Evolutionary conservation across 2,888 invertebrate species (phyloP).

Genomic region (Mythimna lalbum): DNA sequence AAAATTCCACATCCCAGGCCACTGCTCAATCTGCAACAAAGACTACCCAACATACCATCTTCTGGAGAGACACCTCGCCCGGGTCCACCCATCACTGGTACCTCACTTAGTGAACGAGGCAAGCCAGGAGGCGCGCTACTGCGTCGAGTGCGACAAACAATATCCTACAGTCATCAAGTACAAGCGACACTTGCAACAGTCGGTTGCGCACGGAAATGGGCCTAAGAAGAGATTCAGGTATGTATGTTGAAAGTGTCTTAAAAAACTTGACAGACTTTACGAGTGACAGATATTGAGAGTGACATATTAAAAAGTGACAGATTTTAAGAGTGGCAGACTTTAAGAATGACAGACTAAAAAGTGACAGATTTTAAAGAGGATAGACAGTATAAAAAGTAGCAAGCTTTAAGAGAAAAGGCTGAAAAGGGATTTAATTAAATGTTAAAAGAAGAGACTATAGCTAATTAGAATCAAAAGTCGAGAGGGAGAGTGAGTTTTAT

Average conservation of each 20-base stretch:
- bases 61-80: constrained; percentile 59
- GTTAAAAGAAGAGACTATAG: too few relatives aligned
- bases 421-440: too few relatives aligned
- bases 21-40: constrained; percentile 67
- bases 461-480: too few relatives aligned
- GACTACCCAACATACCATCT: constrained; percentile 59
- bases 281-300: too few relatives aligned
- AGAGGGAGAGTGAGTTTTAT: too few relatives aligned
- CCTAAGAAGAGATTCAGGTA: constrained; percentile 68
- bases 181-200: constrained; percentile 72
- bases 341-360: too few relatives aligned
- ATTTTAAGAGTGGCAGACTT: too few relatives aligned
- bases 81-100: constrained; percentile 66
- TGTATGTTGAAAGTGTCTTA: too few relatives aligned
- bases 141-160: constrained; percentile 81
- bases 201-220: constrained; percentile 70
- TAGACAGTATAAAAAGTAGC: too few relatives aligned
- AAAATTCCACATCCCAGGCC: constrained; percentile 68
- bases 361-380: not conserved
- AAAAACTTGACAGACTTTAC: too few relatives aligned
- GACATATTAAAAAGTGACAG: too few relatives aligned
- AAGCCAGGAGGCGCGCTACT: constrained; percentile 73
- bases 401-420: too few relatives aligned
- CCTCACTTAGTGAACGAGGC: constrained; percentile 3
- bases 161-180: constrained; percentile 73